These are phyloP conservation scores for Agrotis exclamationis DNA, from an alignment of 2,888 invertebrate genomes.

Conservation along the genomic window DNA sequence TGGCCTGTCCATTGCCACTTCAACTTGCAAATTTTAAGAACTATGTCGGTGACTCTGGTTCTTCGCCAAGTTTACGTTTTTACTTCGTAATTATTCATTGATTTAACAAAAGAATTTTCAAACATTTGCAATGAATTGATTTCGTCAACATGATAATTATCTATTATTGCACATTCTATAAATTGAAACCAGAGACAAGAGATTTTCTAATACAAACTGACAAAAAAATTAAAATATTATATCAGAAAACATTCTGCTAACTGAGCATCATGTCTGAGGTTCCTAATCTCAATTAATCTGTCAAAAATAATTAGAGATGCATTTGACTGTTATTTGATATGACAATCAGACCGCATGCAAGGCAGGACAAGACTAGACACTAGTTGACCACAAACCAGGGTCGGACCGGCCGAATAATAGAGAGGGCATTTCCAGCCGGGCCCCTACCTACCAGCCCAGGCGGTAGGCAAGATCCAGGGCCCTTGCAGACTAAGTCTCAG, in stretches of 20 bases:
- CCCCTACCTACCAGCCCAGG: no score
- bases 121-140: not conserved
- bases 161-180: not conserved
- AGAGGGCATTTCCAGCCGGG: no score
- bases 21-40: no score
- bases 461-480: no score
- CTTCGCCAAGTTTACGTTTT: no score
- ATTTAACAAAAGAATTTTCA: no score
- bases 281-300: conserved; percentile 19
- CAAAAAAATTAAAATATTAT: conserved; percentile 14
- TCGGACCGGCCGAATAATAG: no score
- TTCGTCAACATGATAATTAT: no score
- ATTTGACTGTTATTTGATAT: conserved; percentile 18
- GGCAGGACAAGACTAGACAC: conserved; percentile 1
- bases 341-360: conserved; percentile 16
- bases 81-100: no score
- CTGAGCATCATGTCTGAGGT: not conserved
- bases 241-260: conserved; percentile 7
- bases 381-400: conserved; percentile 33
- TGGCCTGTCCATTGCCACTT: no score
- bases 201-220: not conserved
- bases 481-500: no score
- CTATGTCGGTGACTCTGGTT: no score
- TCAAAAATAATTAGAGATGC: conserved; percentile 21
- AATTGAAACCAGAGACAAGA: not conserved